phyloP scores from a whole-genome alignment of 2,797 vertebrate genomes.

The Thripadectes ignobilis region DNA sequence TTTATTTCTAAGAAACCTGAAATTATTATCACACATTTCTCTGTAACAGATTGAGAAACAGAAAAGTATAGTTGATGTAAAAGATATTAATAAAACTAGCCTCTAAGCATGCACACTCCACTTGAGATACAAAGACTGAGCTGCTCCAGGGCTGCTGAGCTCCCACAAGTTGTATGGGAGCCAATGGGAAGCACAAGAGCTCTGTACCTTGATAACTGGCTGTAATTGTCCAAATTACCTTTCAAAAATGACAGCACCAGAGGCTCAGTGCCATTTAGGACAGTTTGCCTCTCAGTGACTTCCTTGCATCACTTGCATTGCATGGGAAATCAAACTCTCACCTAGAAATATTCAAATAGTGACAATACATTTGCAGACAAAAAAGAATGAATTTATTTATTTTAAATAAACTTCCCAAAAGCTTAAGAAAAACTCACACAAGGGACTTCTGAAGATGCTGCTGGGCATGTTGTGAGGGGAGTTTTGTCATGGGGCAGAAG shows the following conservation, averaged over 20 bases:
- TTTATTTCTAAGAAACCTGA: background rate
- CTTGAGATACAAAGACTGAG: background rate
- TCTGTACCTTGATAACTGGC: background rate
- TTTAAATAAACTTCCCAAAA: background rate
- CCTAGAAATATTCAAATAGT: background rate
- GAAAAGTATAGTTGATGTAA: background rate
- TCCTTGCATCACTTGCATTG: background rate
- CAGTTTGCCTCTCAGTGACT: background rate
- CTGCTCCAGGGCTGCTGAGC: background rate
- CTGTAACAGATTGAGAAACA: background rate
- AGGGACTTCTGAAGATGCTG: background rate
- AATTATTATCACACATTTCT: background rate
- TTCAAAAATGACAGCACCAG: background rate
- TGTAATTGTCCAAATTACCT: background rate
- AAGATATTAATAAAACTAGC: background rate
- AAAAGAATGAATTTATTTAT: background rate
- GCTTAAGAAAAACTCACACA: background rate
- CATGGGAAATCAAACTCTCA: background rate
- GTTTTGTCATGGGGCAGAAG: background rate
- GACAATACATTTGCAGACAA: background rate
- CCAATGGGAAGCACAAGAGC: background rate
- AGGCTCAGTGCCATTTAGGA: background rate
- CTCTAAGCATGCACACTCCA: background rate
- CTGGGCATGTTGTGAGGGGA: background rate
- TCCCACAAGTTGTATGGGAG: background rate